Base-by-base conservation (phyloP, 2,113 vertebrate genomes). In the Gnathonemus longibarbis region DNA sequence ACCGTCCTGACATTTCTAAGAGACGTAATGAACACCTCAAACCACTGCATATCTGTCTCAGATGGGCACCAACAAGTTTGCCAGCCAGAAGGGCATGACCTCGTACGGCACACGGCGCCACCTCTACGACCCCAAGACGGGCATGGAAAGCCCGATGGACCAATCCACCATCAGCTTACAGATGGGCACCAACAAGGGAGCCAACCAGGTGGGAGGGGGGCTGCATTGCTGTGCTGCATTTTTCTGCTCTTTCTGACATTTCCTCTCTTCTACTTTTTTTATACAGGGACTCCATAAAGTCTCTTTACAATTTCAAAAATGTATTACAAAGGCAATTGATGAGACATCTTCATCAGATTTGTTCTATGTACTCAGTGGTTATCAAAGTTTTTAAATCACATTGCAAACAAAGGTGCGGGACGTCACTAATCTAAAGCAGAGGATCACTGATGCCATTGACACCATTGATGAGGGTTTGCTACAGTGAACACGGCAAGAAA, bases 171-270 rank as follows among this genome's bases (percentile, higher is more conserved):
- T 99, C 94, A 98, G 97, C 93, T 95, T 99, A 85, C 98, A 99
- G 93, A 99, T 99, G 98, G 98, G 98, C 90, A 99, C 97, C 92
- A 99, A 99, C 94, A 99, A 99, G 90, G 97, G 97, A n/a, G 98
- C 98, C 92, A 98, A 95, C 93, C 98, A 99, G 97, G 98, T 98
- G 90, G 91, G 94, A 46, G 50, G 39, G 39, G 24, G 85, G 15
- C 49, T 0, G 24, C 10, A 27, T 21, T 27, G 8, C 13, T 45
- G 1, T 11, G 19, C 17, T 45, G 46, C 10, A 45, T 31, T 21
- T 39, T 84, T 7, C 21, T 24, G n/a, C n/a, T 35, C 27, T 19
- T 77, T 19, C 70, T 19, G 31, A 77, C 3, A n/a, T 66, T 66
- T 77, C 19, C 53, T 24, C 19, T 21, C 52, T 50, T 3, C 52